phyloP scores from a whole-genome alignment of 2,888 invertebrate genomes.

The Campoplex nolae region DNA sequence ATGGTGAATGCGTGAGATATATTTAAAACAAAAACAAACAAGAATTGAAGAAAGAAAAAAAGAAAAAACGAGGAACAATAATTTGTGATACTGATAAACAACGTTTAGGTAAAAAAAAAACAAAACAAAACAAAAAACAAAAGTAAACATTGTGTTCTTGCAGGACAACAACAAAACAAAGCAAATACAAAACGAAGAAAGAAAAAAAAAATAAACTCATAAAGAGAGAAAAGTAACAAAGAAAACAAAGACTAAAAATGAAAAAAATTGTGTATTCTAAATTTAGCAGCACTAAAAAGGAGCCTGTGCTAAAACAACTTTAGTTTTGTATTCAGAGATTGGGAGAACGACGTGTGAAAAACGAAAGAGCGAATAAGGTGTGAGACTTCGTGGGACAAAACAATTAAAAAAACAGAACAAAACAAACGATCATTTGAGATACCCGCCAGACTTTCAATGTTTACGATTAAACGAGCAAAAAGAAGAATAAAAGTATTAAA shows the following conservation, averaged over 20 bases:
- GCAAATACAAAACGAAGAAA: slow-evolving; percentile 46
- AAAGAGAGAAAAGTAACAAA: slow-evolving; percentile 55
- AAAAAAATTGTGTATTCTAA: slow-evolving; percentile 81
- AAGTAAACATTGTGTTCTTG: slow-evolving; percentile 83
- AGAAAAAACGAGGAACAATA: slow-evolving; percentile 82
- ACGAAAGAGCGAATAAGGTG: background rate
- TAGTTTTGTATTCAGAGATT: slow-evolving; percentile 81
- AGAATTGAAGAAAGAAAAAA: slow-evolving; percentile 76
- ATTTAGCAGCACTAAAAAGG: slow-evolving; percentile 80
- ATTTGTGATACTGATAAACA: slow-evolving; percentile 83
- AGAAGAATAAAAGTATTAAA: slow-evolving; percentile 78
- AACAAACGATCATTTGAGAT: slow-evolving; percentile 74
- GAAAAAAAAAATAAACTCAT: too few relatives aligned
- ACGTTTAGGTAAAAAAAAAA: slow-evolving; percentile 76
- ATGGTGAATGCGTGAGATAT: slow-evolving; percentile 66
- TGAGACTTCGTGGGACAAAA: slow-evolving; percentile 16
- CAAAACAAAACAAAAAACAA: slow-evolving; percentile 38
- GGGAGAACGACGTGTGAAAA: background rate
- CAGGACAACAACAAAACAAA: slow-evolving; percentile 74
- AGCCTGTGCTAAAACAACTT: slow-evolving; percentile 80
- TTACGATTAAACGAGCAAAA: background rate
- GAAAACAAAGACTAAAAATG: slow-evolving; percentile 73
- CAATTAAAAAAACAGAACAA: slow-evolving; percentile 52
- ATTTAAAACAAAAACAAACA: slow-evolving; percentile 77
- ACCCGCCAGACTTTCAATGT: slow-evolving; percentile 19